These are phyloP conservation scores for Argentina silus DNA, from an alignment of 2,797 vertebrate species.

Conservation along the genomic window DNA sequence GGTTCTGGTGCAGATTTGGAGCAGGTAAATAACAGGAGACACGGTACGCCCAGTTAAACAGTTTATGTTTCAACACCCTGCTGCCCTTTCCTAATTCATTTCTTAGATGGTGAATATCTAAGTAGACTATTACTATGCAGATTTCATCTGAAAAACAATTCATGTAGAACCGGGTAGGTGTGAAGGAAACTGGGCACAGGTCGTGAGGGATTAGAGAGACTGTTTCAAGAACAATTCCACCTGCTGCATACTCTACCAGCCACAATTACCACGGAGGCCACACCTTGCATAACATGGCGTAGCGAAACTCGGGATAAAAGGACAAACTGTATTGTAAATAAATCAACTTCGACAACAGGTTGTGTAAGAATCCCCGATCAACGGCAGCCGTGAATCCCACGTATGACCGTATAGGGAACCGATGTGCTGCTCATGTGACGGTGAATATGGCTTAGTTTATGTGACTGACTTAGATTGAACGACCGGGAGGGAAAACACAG, in stretches of 20 bases:
- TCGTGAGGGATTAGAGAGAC: conserved; percentile 49
- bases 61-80: too few relatives aligned
- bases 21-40: too few relatives aligned
- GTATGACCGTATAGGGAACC: neutral
- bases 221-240: conserved; percentile 58
- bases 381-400: conserved; percentile 5
- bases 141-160: too few relatives aligned
- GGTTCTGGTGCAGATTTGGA: too few relatives aligned
- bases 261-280: conserved; percentile 54
- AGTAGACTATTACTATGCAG: too few relatives aligned
- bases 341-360: conserved; percentile 57
- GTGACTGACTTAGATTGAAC: neutral
- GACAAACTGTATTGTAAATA: neutral
- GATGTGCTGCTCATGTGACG: conserved; percentile 26
- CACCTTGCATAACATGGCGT: conserved; percentile 64
- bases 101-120: too few relatives aligned
- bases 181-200: conserved; percentile 40
- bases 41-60: too few relatives aligned
- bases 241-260: conserved; percentile 48
- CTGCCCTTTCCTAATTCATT: too few relatives aligned
- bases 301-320: conserved; percentile 24
- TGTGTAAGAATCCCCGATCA: neutral
- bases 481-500: too few relatives aligned
- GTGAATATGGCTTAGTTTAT: neutral
- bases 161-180: conserved; percentile 16